phyloP scores from a whole-genome alignment of 2,888 invertebrate species.

The Acleris literana region DNA sequence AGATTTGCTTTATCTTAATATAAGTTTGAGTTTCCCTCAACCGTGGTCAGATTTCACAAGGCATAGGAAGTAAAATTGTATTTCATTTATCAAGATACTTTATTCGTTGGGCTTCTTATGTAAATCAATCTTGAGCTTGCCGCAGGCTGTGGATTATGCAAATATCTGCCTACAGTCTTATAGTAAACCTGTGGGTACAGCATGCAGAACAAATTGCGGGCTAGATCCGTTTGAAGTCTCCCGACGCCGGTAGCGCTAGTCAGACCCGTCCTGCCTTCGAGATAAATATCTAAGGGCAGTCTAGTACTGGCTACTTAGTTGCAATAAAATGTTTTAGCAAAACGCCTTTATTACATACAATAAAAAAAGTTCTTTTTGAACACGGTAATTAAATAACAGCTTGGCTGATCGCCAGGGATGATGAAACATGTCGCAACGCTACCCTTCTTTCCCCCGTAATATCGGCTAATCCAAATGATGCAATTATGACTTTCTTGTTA shows the following conservation, averaged over 20 bases:
- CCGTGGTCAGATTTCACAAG: not conserved
- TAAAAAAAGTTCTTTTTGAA: slow-evolving; percentile 8
- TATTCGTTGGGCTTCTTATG: slow-evolving; percentile 35
- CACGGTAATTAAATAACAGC: slow-evolving; percentile 1
- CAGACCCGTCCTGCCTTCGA: slow-evolving; percentile 41
- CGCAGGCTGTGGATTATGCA: slow-evolving; percentile 56
- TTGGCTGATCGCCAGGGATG: slow-evolving; percentile 25
- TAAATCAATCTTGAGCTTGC: slow-evolving; percentile 45
- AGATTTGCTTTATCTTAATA: too few species aligned
- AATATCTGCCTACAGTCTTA: slow-evolving; percentile 42
- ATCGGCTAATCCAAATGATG: slow-evolving; percentile 4
- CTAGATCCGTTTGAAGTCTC: slow-evolving; percentile 47
- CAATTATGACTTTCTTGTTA: slow-evolving; percentile 13
- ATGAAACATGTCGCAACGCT: slow-evolving; percentile 32
- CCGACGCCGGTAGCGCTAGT: slow-evolving; percentile 48
- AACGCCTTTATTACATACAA: slow-evolving; percentile 22
- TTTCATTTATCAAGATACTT: slow-evolving; percentile 15
- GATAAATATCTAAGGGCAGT: slow-evolving; percentile 27
- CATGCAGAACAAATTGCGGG: slow-evolving; percentile 53
- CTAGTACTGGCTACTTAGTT: slow-evolving; percentile 11
- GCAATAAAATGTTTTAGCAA: slow-evolving; percentile 19
- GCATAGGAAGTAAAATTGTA: slow-evolving; percentile 2
- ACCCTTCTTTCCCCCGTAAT: slow-evolving; percentile 4
- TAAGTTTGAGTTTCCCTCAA: too few species aligned
- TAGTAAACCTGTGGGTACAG: slow-evolving; percentile 42